Evolutionary conservation across 1,140 invertebrate species (phyloP), one percentile per base, ranked within the genome.

Genomic region (Papilio polyxenes): DNA sequence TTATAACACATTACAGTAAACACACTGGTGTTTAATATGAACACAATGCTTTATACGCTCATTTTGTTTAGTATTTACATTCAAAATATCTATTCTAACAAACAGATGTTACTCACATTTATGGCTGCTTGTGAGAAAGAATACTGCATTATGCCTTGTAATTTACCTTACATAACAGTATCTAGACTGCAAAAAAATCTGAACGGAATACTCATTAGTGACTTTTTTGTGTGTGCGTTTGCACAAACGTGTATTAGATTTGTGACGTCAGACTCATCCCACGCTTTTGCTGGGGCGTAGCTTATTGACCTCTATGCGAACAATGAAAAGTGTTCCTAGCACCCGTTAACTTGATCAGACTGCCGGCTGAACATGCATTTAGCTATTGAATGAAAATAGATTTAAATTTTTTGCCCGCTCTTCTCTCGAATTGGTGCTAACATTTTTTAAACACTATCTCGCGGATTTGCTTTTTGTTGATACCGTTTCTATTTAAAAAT

Each of bases 301-400:
- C 85, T 83, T 84, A 85, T 84, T 86, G 88, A 88, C 87, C 88
- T 89, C 84, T 84, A 88, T 88, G 85, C 72, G 82, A 88, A 89
- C 84, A 88, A 86, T 83, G 81, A 78, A 88, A 87, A 86, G 86
- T 85, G 75, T 81, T 84, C 48, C 72, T 72, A 82, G 81, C 81
- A 82, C 81, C 86, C 88, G 85, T 89, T 89, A 89, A 81, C 80
- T 85, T 81, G 82, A 81, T 83, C 77, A 86, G 75, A 80, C 56
- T 65, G 65, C 72, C 83, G 82, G 72, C 84, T 85, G 74, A 86
- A 83, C 79, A 40, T 80, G 72, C 69, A 81, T 82, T 81, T 51
- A 81, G n/a, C 82, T 74, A 59, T 83, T 75, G 40, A 49, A 75
- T 44, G 65, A 51, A 69, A 49, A 79, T 15, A 72, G 49, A 82